phyloP scores from a whole-genome alignment of 2,113 vertebrate species.

The Ammodramus savannarum region DNA sequence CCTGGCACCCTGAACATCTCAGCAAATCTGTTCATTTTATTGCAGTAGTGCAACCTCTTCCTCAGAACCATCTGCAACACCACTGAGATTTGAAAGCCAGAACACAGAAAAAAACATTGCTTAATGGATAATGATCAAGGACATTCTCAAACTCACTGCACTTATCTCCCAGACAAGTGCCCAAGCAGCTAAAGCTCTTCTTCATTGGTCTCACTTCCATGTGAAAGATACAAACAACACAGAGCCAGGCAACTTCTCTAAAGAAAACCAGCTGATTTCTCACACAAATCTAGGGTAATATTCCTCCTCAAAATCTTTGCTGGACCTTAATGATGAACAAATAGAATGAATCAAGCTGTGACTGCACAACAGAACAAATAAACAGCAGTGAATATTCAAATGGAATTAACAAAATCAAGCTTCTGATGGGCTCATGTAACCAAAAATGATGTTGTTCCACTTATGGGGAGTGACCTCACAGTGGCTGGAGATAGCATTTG shows the following conservation, averaged over 20 bases:
- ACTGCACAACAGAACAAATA: background rate
- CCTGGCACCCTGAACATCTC: background rate
- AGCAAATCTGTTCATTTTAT: conserved; percentile 10
- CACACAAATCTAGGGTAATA: background rate
- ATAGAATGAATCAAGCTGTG: background rate
- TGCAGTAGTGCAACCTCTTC: background rate
- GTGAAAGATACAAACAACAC: background rate
- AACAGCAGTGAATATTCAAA: background rate
- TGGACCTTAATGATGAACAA: background rate
- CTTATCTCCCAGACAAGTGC: background rate
- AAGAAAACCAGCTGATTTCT: background rate
- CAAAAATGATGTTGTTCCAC: background rate
- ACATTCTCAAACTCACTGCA: background rate
- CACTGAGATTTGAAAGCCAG: background rate
- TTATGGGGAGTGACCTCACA: background rate
- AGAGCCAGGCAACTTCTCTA: background rate
- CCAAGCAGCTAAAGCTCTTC: background rate
- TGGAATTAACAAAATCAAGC: background rate
- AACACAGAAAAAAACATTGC: background rate
- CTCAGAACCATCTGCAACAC: conserved; percentile 1
- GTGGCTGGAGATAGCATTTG: background rate
- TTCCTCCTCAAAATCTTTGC: background rate
- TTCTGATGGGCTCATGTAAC: background rate
- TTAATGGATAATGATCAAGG: background rate
- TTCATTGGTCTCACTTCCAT: background rate